Evolutionary conservation across 2,888 invertebrate species (phyloP).

Genomic region (Tipula helvola): DNA sequence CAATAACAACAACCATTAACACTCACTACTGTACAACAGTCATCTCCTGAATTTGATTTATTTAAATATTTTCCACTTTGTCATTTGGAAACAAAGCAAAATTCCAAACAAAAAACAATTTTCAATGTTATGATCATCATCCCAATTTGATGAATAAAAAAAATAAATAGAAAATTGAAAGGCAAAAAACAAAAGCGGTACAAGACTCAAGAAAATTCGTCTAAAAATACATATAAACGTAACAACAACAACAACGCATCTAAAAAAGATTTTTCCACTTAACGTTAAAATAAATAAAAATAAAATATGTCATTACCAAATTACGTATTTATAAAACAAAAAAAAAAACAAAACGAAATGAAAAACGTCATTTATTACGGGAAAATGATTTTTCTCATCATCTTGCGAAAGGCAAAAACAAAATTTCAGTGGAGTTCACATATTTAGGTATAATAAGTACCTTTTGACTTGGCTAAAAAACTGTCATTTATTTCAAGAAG

Average conservation of each 20-base stretch:
- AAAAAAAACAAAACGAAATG: neutral
- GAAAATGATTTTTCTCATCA: neutral
- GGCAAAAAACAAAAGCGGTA: neutral
- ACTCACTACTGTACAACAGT: neutral
- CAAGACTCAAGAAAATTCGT: neutral
- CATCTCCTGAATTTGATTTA: neutral
- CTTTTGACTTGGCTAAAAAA: neutral
- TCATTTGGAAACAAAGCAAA: neutral
- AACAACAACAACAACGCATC: neutral
- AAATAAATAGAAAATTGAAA: neutral
- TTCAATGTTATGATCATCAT: neutral
- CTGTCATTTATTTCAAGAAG: too few species aligned
- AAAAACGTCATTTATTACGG: neutral
- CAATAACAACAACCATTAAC: neutral
- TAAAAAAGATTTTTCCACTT: neutral
- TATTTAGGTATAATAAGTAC: neutral
- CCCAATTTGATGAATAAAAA: neutral
- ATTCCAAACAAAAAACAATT: neutral
- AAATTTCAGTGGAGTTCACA: neutral
- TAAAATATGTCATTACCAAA: neutral
- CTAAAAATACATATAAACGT: neutral
- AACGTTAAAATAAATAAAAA: neutral
- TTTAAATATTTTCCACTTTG: neutral
- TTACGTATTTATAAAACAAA: neutral
- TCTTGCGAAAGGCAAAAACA: neutral